Base-by-base conservation (phyloP, 2,888 invertebrate species). In the Drosophila pegasa region DNA sequence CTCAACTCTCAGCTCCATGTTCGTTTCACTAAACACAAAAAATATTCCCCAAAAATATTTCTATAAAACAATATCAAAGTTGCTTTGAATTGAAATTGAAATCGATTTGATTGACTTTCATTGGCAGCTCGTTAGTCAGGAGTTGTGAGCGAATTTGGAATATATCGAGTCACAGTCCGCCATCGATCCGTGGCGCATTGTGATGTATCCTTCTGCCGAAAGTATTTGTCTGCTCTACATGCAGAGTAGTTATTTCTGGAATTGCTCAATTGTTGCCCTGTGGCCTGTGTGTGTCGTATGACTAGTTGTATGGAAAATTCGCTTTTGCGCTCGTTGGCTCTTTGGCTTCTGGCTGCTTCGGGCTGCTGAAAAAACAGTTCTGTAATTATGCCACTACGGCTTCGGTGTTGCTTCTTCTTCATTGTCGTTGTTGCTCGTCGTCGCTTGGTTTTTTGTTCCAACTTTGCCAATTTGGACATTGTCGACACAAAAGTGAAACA, bases 381-480 rank as follows among this genome's bases (percentile, higher is more conserved):
- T 48, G 61, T 78, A 78, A 78, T 75, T 75, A 78, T 75, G 75
- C 27, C 58, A 75, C 55, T 20, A 60, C 55, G 57, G 50, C 63
- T 63, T 62, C 48, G 54, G 47, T 52, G 57, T 66, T 72, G 51
- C 18, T 45, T n/a, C 20, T 37, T 45, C 54, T 18, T 47, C 56
- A 22, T 20, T 38, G 18, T n/a, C 37, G 45, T 38, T 58, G 43
- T 27, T 52, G 48, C 20, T 20, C 52, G 41, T 22, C 33, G 45
- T 29, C 33, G 38, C 29, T 57, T 27, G 40, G 38, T 48, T 71
- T 80, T 79, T 80, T 76, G 83, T 88, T 80, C 60, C 71, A 83
- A 87, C 88, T 88, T 87, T 80, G 87, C 85, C 83, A 88, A 88
- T 83, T 83, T 88, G 81, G 75, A 80, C 67, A 71, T 69, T 71